A percentile compares a stretch with the other conserved stretches of the same genome.
Evolutionary conservation across 2,797 vertebrate genomes (phyloP).

Genomic region (Cetoscarus ocellatus): DNA sequence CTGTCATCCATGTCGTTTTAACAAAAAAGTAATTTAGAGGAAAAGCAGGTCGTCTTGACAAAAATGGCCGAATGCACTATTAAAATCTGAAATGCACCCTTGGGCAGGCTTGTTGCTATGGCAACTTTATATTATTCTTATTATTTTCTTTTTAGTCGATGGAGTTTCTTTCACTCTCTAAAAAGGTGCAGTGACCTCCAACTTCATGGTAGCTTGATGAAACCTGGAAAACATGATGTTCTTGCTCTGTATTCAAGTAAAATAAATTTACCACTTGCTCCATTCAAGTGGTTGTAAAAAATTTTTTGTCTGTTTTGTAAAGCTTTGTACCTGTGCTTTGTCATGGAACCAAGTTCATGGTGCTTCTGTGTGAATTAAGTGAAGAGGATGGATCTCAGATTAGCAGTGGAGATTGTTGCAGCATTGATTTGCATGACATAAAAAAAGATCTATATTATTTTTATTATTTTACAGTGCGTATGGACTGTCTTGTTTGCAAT

Average conservation of each 20-base stretch:
- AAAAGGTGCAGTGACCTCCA: slow-evolving; percentile 20
- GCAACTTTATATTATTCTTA: slow-evolving; percentile 4
- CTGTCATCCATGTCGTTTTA: background rate
- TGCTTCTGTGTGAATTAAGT: too few relatives aligned
- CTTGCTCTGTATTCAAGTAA: too few relatives aligned
- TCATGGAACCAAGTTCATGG: slow-evolving; percentile 2
- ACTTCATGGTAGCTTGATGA: slow-evolving; percentile 9
- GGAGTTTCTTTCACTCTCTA: slow-evolving; percentile 22
- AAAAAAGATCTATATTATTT: background rate
- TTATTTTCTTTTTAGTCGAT: slow-evolving; percentile 26
- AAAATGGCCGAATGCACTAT: slow-evolving; percentile 17
- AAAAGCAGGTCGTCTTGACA: slow-evolving; percentile 4
- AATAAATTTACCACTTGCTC: background rate
- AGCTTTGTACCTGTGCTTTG: slow-evolving; percentile 1
- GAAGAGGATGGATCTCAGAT: too few relatives aligned
- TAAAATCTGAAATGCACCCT: slow-evolving; percentile 14
- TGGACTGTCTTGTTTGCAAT: too few relatives aligned
- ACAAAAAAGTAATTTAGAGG: slow-evolving; percentile 9
- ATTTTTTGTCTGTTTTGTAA: slow-evolving; percentile 1
- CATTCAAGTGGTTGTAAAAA: background rate
- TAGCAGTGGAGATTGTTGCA: too few relatives aligned
- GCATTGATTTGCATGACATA: too few relatives aligned
- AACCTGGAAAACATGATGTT: slow-evolving; percentile 13
- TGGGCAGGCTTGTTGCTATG: slow-evolving; percentile 42
- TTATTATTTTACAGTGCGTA: too few relatives aligned